A percentile compares a stretch with the other conserved stretches of the same genome.
Evolutionary conservation across 1,140 invertebrate species (phyloP).

Genomic region (Ostrea edulis): DNA sequence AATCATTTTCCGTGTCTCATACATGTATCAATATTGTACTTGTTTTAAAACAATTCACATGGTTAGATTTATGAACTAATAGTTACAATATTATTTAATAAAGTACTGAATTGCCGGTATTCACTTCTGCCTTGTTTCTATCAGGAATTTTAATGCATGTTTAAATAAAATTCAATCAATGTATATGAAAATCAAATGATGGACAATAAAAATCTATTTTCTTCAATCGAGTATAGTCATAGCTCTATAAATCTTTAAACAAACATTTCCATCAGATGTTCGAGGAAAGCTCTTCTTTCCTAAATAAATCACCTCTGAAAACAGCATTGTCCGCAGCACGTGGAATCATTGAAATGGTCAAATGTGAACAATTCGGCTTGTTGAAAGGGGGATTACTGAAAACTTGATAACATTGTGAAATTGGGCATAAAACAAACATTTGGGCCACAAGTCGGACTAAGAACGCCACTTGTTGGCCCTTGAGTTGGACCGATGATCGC

Average conservation of each 20-base stretch:
- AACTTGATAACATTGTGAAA: conserved; percentile 29
- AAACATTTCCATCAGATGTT: conserved; percentile 26
- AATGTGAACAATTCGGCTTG: background rate
- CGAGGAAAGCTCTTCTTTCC: background rate
- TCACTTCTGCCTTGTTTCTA: too few species aligned
- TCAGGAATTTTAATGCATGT: too few species aligned
- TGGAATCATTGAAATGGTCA: background rate
- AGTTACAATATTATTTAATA: too few species aligned
- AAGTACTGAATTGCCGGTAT: too few species aligned
- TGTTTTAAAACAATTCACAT: too few species aligned
- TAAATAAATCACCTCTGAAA: conserved; percentile 16
- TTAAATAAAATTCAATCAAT: background rate
- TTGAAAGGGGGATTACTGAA: background rate
- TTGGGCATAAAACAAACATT: conserved; percentile 33
- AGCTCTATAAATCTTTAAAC: conserved; percentile 10
- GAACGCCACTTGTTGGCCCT: conserved; percentile 14
- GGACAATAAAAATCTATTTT: background rate
- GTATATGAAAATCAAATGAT: background rate
- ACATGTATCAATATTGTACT: too few species aligned
- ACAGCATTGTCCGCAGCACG: conserved; percentile 20
- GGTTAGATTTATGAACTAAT: too few species aligned
- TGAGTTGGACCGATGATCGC: conserved; percentile 11
- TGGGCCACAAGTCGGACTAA: background rate
- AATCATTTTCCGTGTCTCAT: too few species aligned
- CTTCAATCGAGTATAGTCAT: background rate